Evolutionary conservation across 2,888 invertebrate species (phyloP), one percentile per base, ranked within the genome.

Genomic region (Blastobasis adustella): DNA sequence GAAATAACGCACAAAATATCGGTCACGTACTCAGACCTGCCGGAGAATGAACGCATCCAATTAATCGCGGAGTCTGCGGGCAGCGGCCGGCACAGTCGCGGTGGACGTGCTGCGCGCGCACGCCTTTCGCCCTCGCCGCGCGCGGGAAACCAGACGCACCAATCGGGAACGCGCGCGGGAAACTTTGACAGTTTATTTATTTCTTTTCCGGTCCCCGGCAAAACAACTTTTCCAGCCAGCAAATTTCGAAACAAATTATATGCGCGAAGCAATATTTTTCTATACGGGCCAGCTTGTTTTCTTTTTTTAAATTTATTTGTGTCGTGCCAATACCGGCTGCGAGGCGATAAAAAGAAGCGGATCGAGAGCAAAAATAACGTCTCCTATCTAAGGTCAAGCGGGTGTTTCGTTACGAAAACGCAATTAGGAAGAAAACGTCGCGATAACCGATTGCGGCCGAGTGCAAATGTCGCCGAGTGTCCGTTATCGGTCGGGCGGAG

Each of bases 1-100:
- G 85, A 86, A 87, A 87, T 88, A 87, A 84, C 85, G 81, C 75
- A 23, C 23, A 65, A 81, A 84, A 88, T 87, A 87, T 88, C 88
- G 88, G 88, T 86, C 88, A 88, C 72, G 23, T 23, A 23, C 23
- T 70, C 73, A 73, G 81, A 79, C 79, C 75, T 80, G 64, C 71
- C 61, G 69, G 70, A 65, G 76, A 76, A 73, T 72, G 82, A 79
- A 76, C 78, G 78, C 78, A 74, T 76, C 73, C 72, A 73, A 79
- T 85, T 86, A 85, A 87, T 86, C 84, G 76, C 72, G 69, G 64
- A 63, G 59, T 60, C 38, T 37, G 60, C 63, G 57, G 63, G 67
- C 74, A 64, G 71, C 73, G 67, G 67, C 67, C 72, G 77, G 58
- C 81, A 82, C 78, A 85, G 83, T 76, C 81, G 80, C 68, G 64